phyloP scores from a whole-genome alignment of 2,888 invertebrate species.

The Leptinotarsa peninsularis region DNA sequence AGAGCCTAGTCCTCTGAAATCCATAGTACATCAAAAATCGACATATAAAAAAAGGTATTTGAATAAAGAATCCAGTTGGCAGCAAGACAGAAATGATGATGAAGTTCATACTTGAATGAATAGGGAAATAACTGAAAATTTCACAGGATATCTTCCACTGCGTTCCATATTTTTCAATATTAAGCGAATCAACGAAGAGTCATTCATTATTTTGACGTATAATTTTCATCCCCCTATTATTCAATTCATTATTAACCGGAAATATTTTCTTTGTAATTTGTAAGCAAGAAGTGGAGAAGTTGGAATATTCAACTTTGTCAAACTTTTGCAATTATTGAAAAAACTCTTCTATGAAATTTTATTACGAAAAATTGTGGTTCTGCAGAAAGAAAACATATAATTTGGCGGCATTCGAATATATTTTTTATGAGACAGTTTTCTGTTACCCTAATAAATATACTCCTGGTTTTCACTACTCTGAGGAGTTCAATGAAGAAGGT shows the following conservation, averaged over 20 bases:
- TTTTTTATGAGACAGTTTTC: background rate
- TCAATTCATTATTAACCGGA: background rate
- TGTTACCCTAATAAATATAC: background rate
- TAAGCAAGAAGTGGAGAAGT: background rate
- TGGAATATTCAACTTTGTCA: constrained; percentile 1
- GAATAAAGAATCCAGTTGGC: too few relatives aligned
- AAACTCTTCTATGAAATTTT: background rate
- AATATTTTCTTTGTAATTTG: background rate
- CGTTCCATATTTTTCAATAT: too few relatives aligned
- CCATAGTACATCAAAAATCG: too few relatives aligned
- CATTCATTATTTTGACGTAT: too few relatives aligned
- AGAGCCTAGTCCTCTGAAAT: too few relatives aligned
- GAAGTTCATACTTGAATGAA: too few relatives aligned
- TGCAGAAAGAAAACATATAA: constrained; percentile 10
- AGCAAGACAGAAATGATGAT: too few relatives aligned
- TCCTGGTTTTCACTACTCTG: background rate
- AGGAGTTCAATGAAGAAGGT: background rate
- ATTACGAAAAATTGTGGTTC: background rate
- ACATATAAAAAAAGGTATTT: too few relatives aligned
- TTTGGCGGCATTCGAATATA: background rate
- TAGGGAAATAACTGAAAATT: too few relatives aligned
- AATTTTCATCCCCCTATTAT: background rate
- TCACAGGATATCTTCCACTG: too few relatives aligned
- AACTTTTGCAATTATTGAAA: constrained; percentile 13
- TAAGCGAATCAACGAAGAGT: too few relatives aligned